phyloP scores from a whole-genome alignment of 2,797 vertebrate genomes.

The Gadopsis bispinosus region DNA sequence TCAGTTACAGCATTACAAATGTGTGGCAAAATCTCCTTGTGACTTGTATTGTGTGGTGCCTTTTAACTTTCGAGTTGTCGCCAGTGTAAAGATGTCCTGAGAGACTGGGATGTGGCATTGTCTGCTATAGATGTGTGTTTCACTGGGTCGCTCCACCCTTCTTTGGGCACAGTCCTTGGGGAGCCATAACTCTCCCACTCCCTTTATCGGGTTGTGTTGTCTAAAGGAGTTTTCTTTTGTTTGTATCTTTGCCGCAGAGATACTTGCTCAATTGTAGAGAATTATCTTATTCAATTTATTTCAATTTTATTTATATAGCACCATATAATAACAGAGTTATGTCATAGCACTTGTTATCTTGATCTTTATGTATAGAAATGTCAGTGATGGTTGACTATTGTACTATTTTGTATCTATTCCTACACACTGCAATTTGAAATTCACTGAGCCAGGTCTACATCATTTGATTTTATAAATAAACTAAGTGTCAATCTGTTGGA shows the following conservation, averaged over 20 bases:
- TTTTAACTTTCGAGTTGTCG: slow-evolving; percentile 86
- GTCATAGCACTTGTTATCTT: slow-evolving; percentile 68
- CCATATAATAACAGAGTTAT: too few relatives aligned
- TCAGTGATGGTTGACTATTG: slow-evolving; percentile 85
- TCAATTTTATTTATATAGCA: too few relatives aligned
- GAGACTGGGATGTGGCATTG: slow-evolving; percentile 63
- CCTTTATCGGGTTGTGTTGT: slow-evolving; percentile 83
- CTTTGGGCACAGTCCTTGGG: slow-evolving; percentile 69
- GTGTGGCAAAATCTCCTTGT: slow-evolving; percentile 87
- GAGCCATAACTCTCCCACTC: slow-evolving; percentile 54
- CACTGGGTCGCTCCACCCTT: slow-evolving; percentile 63
- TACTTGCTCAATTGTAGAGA: slow-evolving; percentile 75
- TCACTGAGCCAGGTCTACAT: slow-evolving; percentile 83
- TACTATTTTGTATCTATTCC: slow-evolving; percentile 86
- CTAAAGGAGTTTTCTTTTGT: slow-evolving; percentile 58
- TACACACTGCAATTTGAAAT: slow-evolving; percentile 83
- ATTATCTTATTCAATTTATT: slow-evolving; percentile 28
- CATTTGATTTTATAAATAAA: slow-evolving; percentile 88
- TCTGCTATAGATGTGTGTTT: slow-evolving; percentile 70
- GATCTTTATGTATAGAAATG: slow-evolving; percentile 80
- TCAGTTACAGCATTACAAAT: slow-evolving; percentile 85
- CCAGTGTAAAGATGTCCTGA: slow-evolving; percentile 68
- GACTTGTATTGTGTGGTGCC: slow-evolving; percentile 92
- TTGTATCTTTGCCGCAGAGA: slow-evolving; percentile 65
- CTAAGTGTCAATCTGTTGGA: slow-evolving; percentile 68